Evolutionary conservation across 2,113 vertebrate species (phyloP), one percentile per base, ranked within the genome.

Genomic region (Himantopus leucocephalus): DNA sequence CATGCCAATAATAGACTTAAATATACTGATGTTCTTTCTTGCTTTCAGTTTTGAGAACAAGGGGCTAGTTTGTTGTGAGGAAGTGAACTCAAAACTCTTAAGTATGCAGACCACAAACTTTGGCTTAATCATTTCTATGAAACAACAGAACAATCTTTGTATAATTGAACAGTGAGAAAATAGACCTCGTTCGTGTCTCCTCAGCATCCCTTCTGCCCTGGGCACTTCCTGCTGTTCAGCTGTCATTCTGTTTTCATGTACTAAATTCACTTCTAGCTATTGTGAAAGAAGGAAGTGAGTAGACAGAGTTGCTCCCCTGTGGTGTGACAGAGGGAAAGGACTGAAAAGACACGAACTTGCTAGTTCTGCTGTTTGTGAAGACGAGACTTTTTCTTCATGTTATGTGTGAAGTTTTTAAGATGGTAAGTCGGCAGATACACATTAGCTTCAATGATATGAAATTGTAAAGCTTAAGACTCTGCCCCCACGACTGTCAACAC

Each of bases 251-350:
- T 78, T 91, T 92, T 75, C 66, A 41, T 18, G 30, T n/a, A 48
- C 34, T 85, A 73, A 60, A 77, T 72, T 79, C 50, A 48, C n/a
- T 41, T 62, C 2, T 53, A 93, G 45, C 35, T 70, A 5, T 17
- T 90, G 71, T 85, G 67, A 80, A 92, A 90, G 76, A 62, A 96
- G 86, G 77, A 87, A 96, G 43, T 63, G 64, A 91, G 81, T 22
- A 67, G 76, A 47, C 27, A 53, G 85, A 59, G 39, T 43, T 48
- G 58, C 32, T 92, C 6, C 37, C 41, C 73, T 77, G 29, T 5
- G 10, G 64, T 59, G 63, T 86, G 91, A 66, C 63, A 74, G 53
- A 39, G n/a, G 77, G 50, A 87, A 80, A 93, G 45, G 20, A 52
- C 45, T 41, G 18, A 85, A 85, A 92, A 66, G 11, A 73, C 35